Conservation (phyloP, 2,888 invertebrate genomes). For the Andrena chrysosceles region DNA sequence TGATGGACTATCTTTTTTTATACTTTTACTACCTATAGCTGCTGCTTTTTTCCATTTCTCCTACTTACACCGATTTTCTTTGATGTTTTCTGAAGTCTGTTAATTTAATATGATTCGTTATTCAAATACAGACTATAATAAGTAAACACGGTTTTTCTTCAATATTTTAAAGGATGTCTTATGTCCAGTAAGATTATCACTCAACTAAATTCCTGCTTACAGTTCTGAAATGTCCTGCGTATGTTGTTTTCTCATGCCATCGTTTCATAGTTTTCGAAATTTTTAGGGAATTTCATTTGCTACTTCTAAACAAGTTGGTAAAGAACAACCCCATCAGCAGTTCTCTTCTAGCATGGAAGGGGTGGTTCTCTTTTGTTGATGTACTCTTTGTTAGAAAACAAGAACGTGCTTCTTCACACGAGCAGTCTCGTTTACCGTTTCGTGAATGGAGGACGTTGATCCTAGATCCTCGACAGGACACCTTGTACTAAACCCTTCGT, state of each 20-base stretch:
- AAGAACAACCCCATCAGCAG: slow-evolving; percentile 2
- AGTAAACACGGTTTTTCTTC: too few relatives aligned
- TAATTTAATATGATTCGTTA: too few relatives aligned
- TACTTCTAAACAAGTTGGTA: neutral
- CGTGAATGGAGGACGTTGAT: slow-evolving; percentile 13
- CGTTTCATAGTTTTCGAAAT: slow-evolving; percentile 7
- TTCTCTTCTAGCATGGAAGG: slow-evolving; percentile 3
- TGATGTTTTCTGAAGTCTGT: too few relatives aligned
- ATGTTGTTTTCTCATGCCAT: neutral
- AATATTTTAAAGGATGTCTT: too few relatives aligned
- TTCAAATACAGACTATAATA: too few relatives aligned
- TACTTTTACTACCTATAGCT: neutral
- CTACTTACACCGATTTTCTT: too few relatives aligned
- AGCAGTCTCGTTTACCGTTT: neutral
- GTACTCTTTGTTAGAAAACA: neutral
- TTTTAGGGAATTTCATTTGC: neutral
- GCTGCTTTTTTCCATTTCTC: too few relatives aligned
- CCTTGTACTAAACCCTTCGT: neutral
- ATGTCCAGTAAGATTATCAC: too few relatives aligned
- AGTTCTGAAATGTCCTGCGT: too few relatives aligned
- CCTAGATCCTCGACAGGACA: slow-evolving; percentile 1
- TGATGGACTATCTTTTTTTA: neutral
- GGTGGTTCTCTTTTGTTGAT: slow-evolving; percentile 2
- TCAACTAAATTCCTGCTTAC: too few relatives aligned
- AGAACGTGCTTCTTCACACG: neutral